Percentiles rank a stretch among this genome's conserved stretches.
Conservation (phyloP, 2,797 vertebrate genomes). For the Eulemur mongoz region DNA sequence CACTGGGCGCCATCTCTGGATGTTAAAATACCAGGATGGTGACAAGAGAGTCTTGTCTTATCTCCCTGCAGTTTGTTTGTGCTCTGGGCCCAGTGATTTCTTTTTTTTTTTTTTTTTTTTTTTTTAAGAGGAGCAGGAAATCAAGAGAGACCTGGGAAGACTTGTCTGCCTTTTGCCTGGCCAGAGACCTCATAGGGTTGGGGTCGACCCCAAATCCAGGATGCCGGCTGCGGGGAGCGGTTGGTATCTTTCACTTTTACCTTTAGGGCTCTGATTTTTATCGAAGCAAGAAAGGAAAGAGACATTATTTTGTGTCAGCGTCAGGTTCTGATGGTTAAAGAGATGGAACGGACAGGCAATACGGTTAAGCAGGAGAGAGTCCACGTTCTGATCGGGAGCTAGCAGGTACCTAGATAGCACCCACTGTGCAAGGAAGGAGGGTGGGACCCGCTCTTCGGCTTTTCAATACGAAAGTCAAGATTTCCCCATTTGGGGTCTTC, state of each 20-base stretch:
- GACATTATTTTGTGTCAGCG: neutral
- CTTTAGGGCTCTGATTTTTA: conserved; percentile 37
- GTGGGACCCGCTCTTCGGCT: neutral
- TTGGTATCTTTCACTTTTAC: neutral
- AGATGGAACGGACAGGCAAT: neutral
- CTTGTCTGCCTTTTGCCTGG: neutral
- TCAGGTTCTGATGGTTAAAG: neutral
- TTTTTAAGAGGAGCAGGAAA: neutral
- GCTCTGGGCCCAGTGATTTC: fast-evolving
- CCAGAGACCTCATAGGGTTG: neutral
- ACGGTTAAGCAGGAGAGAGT: neutral
- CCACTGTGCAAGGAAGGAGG: neutral
- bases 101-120: neutral
- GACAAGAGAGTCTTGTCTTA: neutral
- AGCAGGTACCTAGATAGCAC: neutral
- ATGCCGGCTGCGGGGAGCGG: neutral
- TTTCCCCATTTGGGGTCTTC: neutral
- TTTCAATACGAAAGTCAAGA: neutral
- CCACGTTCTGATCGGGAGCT: neutral
- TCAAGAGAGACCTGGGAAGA: neutral
- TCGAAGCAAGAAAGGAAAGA: conserved; percentile 27
- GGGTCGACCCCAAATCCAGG: neutral
- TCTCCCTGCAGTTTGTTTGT: neutral
- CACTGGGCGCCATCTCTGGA: neutral
- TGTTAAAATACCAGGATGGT: neutral